Evolutionary conservation across 1,140 invertebrate genomes (phyloP).

Genomic region (Chymomyza costata): DNA sequence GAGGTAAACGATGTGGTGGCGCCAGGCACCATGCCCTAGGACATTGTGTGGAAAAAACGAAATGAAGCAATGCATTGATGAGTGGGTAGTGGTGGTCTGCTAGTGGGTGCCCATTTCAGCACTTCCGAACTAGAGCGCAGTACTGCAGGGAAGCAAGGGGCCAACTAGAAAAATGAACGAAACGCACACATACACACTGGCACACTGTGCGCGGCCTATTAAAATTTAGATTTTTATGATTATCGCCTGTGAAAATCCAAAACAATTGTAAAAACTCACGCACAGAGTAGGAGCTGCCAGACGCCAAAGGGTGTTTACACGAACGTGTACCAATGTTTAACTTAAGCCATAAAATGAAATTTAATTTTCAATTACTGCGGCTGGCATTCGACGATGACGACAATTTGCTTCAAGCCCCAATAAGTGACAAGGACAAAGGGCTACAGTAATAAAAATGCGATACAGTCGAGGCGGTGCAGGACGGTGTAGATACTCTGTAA

Average conservation of each 20-base stretch:
- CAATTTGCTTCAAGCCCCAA: too few species aligned
- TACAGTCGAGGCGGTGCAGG: too few species aligned
- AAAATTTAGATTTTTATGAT: slow-evolving; percentile 71
- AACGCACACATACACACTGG: slow-evolving; percentile 17
- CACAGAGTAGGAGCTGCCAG: background rate
- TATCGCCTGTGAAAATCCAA: slow-evolving; percentile 59
- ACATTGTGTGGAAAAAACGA: too few species aligned
- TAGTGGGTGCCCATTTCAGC: slow-evolving; percentile 1
- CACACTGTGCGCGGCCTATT: slow-evolving; percentile 41
- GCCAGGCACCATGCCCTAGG: too few species aligned
- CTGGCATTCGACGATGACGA: slow-evolving; percentile 32
- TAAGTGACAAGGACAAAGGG: too few species aligned
- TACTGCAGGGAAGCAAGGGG: too few species aligned
- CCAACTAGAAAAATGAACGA: slow-evolving; percentile 17
- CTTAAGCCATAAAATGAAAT: slow-evolving; percentile 69
- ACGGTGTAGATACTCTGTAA: too few species aligned
- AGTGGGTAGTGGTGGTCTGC: too few species aligned
- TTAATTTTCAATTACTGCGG: slow-evolving; percentile 72
- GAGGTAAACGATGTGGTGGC: too few species aligned
- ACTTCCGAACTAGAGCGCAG: too few species aligned
- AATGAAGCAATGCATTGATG: too few species aligned
- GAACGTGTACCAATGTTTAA: slow-evolving; percentile 43
- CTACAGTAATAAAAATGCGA: too few species aligned
- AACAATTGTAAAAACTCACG: slow-evolving; percentile 45
- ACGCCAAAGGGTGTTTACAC: slow-evolving; percentile 11